These are phyloP conservation scores for Centropus bengalensis DNA, from an alignment of 2,113 vertebrate genomes.

Conservation along the genomic window DNA sequence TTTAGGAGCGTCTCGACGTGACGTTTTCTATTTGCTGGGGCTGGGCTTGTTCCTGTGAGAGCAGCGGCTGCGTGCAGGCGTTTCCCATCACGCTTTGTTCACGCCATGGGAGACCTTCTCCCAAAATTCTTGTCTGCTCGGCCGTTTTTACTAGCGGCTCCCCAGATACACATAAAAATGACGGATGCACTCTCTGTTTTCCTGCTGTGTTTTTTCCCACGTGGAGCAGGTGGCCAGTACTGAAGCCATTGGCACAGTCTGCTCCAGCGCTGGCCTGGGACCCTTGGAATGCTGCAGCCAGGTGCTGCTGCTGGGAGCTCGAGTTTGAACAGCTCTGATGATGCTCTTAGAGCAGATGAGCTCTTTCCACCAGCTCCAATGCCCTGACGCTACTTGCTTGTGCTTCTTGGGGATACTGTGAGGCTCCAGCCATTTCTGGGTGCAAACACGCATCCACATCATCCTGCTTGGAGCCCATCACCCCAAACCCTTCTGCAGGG, in stretches of 20 bases:
- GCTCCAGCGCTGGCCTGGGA: not conserved
- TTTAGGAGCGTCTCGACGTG: not conserved
- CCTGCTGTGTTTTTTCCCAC: not conserved
- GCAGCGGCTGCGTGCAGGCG: not conserved
- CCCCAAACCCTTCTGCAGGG: rapidly evolving
- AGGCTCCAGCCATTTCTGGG: not conserved
- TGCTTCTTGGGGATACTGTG: rapidly evolving
- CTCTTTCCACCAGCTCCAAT: rapidly evolving
- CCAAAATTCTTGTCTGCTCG: not conserved
- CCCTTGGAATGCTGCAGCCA: not conserved
- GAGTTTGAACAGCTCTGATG: rapidly evolving
- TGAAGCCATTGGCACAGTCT: not conserved
- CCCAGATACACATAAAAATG: not conserved
- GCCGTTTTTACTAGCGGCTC: not conserved
- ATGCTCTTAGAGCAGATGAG: rapidly evolving
- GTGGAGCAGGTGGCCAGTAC: not conserved
- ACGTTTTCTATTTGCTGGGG: not conserved
- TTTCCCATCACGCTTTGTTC: not conserved
- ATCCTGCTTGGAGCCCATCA: not conserved
- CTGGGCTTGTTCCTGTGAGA: not conserved
- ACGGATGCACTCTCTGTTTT: rapidly evolving
- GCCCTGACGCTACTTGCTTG: not conserved
- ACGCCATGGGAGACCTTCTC: not conserved
- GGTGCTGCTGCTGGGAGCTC: not conserved
- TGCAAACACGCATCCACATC: rapidly evolving